These are phyloP conservation scores for Tiaroga cobitis DNA, from an alignment of 2,797 vertebrate genomes.

Conservation along the genomic window DNA sequence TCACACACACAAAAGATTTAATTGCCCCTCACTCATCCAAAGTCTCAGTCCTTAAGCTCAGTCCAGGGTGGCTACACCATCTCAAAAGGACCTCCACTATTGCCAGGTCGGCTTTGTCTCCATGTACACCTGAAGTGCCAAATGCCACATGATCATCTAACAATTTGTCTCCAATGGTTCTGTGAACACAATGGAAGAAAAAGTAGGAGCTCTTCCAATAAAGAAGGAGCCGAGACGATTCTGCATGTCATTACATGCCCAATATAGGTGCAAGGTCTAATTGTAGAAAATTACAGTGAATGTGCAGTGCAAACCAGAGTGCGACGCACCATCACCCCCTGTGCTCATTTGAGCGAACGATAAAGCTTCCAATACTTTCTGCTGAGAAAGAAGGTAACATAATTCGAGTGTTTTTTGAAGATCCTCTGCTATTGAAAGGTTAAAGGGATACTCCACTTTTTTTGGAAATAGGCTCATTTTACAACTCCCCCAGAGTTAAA, in stretches of 20 bases:
- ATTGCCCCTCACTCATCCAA: slow-evolving; percentile 59
- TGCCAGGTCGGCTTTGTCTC: slow-evolving; percentile 63
- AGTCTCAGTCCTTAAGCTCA: slow-evolving; percentile 64
- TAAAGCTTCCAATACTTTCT: background rate
- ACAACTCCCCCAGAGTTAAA: too few species aligned
- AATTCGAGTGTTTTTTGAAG: background rate
- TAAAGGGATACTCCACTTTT: too few species aligned
- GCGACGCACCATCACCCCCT: background rate
- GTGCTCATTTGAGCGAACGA: background rate
- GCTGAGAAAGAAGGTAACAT: background rate
- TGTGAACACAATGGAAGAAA: background rate
- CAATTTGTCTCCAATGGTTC: slow-evolving; percentile 11
- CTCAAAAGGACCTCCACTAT: slow-evolving; percentile 63
- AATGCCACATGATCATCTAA: slow-evolving; percentile 21
- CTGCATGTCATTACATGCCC: slow-evolving; percentile 14
- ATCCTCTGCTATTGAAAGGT: slow-evolving; percentile 1
- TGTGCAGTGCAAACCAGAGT: background rate
- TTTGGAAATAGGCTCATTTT: too few species aligned
- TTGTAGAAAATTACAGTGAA: slow-evolving; percentile 31
- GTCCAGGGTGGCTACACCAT: slow-evolving; percentile 63
- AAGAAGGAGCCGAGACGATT: background rate
- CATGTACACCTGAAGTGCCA: slow-evolving; percentile 21
- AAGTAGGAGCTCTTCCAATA: slow-evolving; percentile 7
- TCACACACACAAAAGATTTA: slow-evolving; percentile 31
- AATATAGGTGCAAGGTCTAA: slow-evolving; percentile 34